A percentile compares a stretch with the other conserved stretches of the same genome.
phyloP scores from a whole-genome alignment of 2,113 vertebrate genomes.

The Brachyhypopomus gauderio region DNA sequence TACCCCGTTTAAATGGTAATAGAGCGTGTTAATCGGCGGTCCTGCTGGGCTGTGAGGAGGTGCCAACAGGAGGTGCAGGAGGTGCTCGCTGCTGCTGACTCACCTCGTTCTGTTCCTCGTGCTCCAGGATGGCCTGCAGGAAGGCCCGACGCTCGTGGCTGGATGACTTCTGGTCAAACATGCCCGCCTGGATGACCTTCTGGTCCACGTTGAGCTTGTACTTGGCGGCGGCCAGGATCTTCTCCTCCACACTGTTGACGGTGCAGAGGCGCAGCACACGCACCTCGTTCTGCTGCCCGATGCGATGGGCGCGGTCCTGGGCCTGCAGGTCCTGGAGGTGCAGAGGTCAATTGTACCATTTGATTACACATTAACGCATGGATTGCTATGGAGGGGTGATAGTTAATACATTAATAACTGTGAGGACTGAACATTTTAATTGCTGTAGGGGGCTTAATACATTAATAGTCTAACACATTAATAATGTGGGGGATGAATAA shows the following conservation, averaged over 20 bases:
- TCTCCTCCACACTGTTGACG: constrained; percentile 90
- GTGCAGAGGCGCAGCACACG: constrained; percentile 85
- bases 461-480: no score
- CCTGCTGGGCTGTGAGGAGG: no score
- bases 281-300: constrained; percentile 89
- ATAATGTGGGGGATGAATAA: no score
- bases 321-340: constrained; percentile 83
- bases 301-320: constrained; percentile 86
- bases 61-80: background rate
- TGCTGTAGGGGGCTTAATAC: background rate
- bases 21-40: background rate
- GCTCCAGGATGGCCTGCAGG: constrained; percentile 86
- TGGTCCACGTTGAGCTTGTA: constrained; percentile 91
- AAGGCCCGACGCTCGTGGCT: constrained; percentile 86
- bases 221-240: constrained; percentile 87
- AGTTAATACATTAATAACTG: no score
- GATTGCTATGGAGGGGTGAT: no score
- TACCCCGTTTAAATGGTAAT: background rate
- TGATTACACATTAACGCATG: no score
- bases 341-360: no score
- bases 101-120: constrained; percentile 90
- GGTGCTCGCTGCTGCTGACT: background rate
- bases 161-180: constrained; percentile 92
- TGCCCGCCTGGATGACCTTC: constrained; percentile 89
- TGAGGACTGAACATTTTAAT: background rate